These are phyloP conservation scores for Rhadinocentrus ornatus DNA, from an alignment of 2,797 vertebrate genomes.

Conservation along the genomic window DNA sequence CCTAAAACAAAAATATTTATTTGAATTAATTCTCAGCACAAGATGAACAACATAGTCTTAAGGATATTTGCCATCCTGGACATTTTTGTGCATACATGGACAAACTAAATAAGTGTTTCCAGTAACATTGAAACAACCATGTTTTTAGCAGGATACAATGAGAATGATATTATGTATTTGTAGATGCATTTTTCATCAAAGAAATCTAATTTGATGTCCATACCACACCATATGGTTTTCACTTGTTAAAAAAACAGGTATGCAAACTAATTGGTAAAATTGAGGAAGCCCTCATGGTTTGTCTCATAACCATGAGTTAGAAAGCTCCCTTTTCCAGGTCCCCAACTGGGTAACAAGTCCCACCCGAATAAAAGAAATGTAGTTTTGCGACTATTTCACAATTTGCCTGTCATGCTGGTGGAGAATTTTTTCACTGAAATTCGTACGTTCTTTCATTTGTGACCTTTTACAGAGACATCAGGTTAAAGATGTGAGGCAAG, in stretches of 20 bases:
- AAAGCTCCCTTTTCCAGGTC: neutral
- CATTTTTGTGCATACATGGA: too few species aligned
- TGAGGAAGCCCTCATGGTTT: neutral
- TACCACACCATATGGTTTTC: neutral
- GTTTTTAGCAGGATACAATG: too few species aligned
- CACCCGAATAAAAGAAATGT: neutral
- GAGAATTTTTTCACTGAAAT: constrained; percentile 6
- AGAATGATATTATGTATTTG: neutral
- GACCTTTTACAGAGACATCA: constrained; percentile 23
- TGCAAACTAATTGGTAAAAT: neutral
- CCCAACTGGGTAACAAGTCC: neutral
- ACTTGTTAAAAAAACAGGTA: neutral
- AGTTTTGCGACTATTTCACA: neutral
- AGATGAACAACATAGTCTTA: too few species aligned
- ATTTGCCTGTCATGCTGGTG: neutral
- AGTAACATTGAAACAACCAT: too few species aligned
- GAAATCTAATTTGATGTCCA: neutral
- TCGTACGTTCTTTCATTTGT: neutral
- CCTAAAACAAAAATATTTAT: too few species aligned
- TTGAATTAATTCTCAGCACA: too few species aligned
- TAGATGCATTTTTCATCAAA: neutral
- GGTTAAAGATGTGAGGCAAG: constrained; percentile 13
- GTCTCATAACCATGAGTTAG: neutral
- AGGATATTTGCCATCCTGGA: too few species aligned
- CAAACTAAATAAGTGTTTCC: too few species aligned